Conservation (phyloP, 1,140 invertebrate species). For the Habropoda laboriosa region DNA sequence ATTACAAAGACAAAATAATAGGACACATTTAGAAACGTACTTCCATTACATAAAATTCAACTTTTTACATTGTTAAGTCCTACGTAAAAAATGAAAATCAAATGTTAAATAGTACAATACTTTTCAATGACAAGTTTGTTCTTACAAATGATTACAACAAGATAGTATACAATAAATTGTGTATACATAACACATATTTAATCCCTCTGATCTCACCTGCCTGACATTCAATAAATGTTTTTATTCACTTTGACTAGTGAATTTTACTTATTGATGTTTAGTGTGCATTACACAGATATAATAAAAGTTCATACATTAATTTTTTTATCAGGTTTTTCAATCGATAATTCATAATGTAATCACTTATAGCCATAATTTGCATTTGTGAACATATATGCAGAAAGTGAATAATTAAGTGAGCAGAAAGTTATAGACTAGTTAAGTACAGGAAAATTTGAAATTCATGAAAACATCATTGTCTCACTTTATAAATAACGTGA, state of each 20-base stretch:
- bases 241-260: constrained; percentile 40
- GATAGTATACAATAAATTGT: constrained; percentile 76
- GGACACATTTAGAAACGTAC: background rate
- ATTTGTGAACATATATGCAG: constrained; percentile 9
- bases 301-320: constrained; percentile 54
- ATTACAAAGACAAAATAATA: background rate
- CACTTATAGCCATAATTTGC: constrained; percentile 8
- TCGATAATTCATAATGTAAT: constrained; percentile 30
- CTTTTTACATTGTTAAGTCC: constrained; percentile 13
- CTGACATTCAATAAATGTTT: constrained; percentile 51
- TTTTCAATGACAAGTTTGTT: constrained; percentile 66
- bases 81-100: constrained; percentile 24
- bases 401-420: background rate
- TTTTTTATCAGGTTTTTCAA: constrained; percentile 24
- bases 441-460: constrained; percentile 25
- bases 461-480: background rate
- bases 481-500: constrained; percentile 1
- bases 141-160: constrained; percentile 76
- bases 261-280: constrained; percentile 40
- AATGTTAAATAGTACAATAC: constrained; percentile 38
- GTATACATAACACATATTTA: constrained; percentile 71
- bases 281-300: constrained; percentile 58
- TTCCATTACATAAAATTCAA: constrained; percentile 16
- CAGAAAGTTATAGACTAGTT: constrained; percentile 1
- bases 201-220: constrained; percentile 52